phyloP scores from a whole-genome alignment of 1,140 invertebrate species.

The Hydropsyche tenuis region DNA sequence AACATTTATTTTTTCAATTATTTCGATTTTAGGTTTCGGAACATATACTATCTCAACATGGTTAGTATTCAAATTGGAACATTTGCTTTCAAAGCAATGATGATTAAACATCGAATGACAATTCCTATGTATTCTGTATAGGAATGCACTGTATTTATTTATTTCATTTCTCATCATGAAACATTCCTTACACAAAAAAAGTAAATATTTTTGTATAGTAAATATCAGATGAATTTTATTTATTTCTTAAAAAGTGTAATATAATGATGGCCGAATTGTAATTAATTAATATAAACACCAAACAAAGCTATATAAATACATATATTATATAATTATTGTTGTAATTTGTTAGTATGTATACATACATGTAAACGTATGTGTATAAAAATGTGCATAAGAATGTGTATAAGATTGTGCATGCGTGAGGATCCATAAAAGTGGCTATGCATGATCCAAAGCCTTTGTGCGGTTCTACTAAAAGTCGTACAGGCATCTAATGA shows the following conservation, averaged over 20 bases:
- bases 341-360: slow-evolving; percentile 14
- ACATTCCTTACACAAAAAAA: too few relatives aligned
- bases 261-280: slow-evolving; percentile 21
- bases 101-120: slow-evolving; percentile 12
- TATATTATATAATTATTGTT: slow-evolving; percentile 4
- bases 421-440: too few relatives aligned
- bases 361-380: background rate
- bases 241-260: slow-evolving; percentile 3
- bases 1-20: slow-evolving; percentile 18
- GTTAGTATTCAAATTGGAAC: slow-evolving; percentile 24
- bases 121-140: background rate
- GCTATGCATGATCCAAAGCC: too few relatives aligned
- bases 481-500: too few relatives aligned
- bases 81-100: background rate
- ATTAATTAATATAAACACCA: slow-evolving; percentile 26
- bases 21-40: slow-evolving; percentile 31
- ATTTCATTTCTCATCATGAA: background rate
- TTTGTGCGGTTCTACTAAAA: too few relatives aligned
- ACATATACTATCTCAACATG: slow-evolving; percentile 30
- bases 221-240: slow-evolving; percentile 9
- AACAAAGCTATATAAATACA: slow-evolving; percentile 14
- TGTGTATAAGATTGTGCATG: too few relatives aligned
- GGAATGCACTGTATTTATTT: background rate
- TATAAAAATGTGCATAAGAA: too few relatives aligned
- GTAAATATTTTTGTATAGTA: background rate